Evolutionary conservation across 1,140 invertebrate species (phyloP), one percentile per base, ranked within the genome.

Genomic region (Pachyrhynchus sulphureomaculatus): DNA sequence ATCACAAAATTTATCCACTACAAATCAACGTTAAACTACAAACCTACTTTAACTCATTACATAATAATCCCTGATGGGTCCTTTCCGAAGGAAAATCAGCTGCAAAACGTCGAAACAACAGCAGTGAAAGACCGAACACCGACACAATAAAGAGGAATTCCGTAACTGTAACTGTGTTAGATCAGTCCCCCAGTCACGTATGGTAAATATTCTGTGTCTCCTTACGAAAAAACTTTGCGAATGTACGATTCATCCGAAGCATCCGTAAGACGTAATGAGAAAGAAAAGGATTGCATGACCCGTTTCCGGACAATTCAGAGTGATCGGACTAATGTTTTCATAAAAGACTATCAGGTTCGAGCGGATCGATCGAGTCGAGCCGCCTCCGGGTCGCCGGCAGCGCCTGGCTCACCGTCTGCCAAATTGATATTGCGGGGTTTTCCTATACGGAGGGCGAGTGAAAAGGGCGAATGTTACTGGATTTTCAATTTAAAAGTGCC

Each of bases 401-500:
- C 60, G 41, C 61, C 66, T 48, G 62, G 59, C 66, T 54, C 52
- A 54, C 55, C 41, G 17, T 18, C 42, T 64, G 56, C 65, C 56
- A 67, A 61, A 59, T n/a, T 37, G 32, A 56, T 44, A 51, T 62
- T 60, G 64, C 64, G 52, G 53, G 15, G 23, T 42, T 48, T 49
- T 52, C 26, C 59, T 10, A 15, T 47, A 10, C 49, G 26, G 53
- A 17, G 42, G 15, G 15, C 42, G 13, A 44, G 23, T 32, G 34
- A 34, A 49, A 42, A 49, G 29, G 13, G 20, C 37, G 33, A 57
- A 5, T 26, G 1, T 13, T 3, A 48, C 9, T 12, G 15, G 18
- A 45, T 20, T 9, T 45, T 20, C 9, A 32, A 18, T 29, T n/a
- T 10, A 8, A 9, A 4, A 8, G 18, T n/a, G 2, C 18, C 4